Evolutionary conservation across 2,888 invertebrate genomes (phyloP).

Genomic region (Aricia artaxerxes): DNA sequence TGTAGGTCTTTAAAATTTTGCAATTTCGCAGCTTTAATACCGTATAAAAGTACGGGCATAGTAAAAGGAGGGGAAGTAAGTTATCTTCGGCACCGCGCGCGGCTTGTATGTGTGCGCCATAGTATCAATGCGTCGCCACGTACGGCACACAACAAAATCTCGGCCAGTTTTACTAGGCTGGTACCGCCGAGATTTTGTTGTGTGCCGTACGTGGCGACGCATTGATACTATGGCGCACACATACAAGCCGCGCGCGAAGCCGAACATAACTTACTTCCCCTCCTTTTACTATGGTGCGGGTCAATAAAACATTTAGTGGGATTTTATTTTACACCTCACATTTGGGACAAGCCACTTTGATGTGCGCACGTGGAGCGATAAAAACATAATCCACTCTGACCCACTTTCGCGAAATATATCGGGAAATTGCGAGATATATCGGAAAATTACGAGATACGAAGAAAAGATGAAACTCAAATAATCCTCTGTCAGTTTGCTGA

Average conservation of each 20-base stretch:
- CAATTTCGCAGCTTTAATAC: neutral
- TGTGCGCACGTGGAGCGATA: constrained; percentile 20
- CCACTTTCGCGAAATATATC: constrained; percentile 13
- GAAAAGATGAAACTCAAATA: constrained; percentile 43
- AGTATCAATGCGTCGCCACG: no score
- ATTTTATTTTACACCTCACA: constrained; percentile 16
- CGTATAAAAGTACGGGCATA: neutral
- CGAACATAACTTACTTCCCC: no score
- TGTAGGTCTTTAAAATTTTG: neutral
- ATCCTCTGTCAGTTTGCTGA: constrained; percentile 46
- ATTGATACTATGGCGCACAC: no score
- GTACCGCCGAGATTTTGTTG: no score
- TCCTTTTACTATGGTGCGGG: neutral
- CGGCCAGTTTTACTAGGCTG: no score
- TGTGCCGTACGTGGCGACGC: no score
- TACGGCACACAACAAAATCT: no score
- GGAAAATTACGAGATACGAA: constrained; percentile 39
- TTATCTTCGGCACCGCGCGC: no score
- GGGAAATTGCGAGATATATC: constrained; percentile 38
- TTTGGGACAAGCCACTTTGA: constrained; percentile 3
- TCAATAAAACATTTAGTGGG: constrained; percentile 21
- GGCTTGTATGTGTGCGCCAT: no score
- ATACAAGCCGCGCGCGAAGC: no score
- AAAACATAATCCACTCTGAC: constrained; percentile 24
- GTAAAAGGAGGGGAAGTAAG: no score